Percentiles rank a stretch among this genome's conserved stretches.
Conservation (phyloP, 2,888 invertebrate genomes). For the Phyllotreta striolata region DNA sequence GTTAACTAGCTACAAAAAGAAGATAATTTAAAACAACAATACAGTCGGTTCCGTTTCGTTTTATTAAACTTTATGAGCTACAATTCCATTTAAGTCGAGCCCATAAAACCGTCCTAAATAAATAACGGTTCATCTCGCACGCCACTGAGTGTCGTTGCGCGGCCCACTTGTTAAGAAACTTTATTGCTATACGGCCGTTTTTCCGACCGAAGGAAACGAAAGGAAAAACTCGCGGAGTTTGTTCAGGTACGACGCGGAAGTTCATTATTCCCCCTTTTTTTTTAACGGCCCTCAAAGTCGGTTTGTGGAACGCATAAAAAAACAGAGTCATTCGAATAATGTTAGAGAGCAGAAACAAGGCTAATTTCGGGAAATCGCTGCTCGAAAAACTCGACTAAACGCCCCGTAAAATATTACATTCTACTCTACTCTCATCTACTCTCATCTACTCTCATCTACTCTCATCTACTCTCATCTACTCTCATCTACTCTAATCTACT, state of each 20-base stretch:
- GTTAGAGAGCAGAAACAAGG: conserved; percentile 13
- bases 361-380: conserved; percentile 1
- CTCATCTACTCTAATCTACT: too few species aligned
- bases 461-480: too few species aligned
- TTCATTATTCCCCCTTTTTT: conserved; percentile 30
- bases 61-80: too few species aligned
- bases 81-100: too few species aligned
- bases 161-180: conserved; percentile 28
- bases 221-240: conserved; percentile 27
- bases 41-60: too few species aligned
- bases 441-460: too few species aligned
- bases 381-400: too few species aligned
- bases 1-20: too few species aligned
- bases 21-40: too few species aligned
- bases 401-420: background rate
- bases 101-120: too few species aligned
- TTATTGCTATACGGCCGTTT: conserved; percentile 27
- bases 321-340: conserved; percentile 27
- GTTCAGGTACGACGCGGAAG: conserved; percentile 29
- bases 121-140: background rate
- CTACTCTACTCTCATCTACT: too few species aligned
- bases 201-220: conserved; percentile 25
- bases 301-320: conserved; percentile 32
- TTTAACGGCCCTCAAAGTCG: conserved; percentile 28
- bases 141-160: conserved; percentile 4